Evolutionary conservation across 2,113 vertebrate species (phyloP).

Genomic region (Clarias gariepinus): DNA sequence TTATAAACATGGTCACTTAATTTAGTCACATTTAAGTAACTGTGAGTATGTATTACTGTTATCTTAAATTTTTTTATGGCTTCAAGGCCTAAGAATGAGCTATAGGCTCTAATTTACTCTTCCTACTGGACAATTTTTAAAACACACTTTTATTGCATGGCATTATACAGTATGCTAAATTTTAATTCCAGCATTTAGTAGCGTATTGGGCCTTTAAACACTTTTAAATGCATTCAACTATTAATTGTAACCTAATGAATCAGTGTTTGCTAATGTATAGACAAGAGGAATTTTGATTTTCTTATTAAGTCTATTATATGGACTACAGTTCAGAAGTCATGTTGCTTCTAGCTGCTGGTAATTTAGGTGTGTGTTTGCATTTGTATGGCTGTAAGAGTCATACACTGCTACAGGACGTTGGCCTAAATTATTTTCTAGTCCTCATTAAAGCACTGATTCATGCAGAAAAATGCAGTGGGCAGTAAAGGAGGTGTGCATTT

Average conservation of each 20-base stretch:
- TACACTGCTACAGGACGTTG: conserved; percentile 29
- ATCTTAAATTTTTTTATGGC: background rate
- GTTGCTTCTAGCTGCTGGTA: conserved; percentile 18
- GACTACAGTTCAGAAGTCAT: conserved; percentile 17
- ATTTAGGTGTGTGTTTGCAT: conserved; percentile 7
- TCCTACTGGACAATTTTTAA: background rate
- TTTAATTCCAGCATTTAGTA: background rate
- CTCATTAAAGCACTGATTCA: conserved; percentile 31
- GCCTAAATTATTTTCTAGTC: conserved; percentile 2
- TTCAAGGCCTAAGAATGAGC: background rate
- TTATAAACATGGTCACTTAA: background rate
- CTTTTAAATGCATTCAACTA: background rate
- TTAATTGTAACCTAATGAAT: background rate
- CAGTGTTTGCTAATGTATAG: background rate
- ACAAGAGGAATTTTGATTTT: background rate
- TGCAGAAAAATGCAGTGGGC: background rate
- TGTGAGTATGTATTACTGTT: background rate
- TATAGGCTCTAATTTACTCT: background rate
- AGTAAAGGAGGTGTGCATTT: background rate
- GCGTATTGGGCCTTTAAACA: background rate
- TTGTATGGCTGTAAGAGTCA: conserved; percentile 19
- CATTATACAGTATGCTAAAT: background rate
- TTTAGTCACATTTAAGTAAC: background rate
- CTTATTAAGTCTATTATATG: conserved; percentile 30
- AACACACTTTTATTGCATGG: background rate